phyloP scores from a whole-genome alignment of 2,888 invertebrate species.

The Folsomia candida region DNA sequence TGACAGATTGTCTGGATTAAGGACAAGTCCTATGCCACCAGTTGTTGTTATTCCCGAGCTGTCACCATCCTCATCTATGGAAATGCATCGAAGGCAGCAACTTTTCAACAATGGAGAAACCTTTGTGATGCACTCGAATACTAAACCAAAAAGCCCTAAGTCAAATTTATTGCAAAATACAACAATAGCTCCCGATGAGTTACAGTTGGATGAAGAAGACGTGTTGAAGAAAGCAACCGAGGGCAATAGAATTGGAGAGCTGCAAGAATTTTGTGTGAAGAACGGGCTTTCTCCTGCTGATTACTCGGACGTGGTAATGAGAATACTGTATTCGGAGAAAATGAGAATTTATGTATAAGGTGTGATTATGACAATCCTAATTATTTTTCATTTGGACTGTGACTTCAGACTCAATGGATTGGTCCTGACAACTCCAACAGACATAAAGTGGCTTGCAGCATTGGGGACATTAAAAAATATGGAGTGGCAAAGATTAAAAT shows the following conservation, averaged over 20 bases:
- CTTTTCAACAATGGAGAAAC: background rate
- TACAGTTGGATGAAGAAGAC: background rate
- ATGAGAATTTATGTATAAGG: no score
- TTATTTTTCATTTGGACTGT: background rate
- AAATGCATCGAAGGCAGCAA: background rate
- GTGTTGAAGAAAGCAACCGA: background rate
- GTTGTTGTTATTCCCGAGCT: background rate
- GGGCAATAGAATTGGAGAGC: background rate
- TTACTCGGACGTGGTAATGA: background rate
- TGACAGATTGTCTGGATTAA: background rate
- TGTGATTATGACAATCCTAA: no score
- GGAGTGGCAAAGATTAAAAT: background rate
- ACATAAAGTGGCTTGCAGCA: background rate
- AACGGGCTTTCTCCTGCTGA: background rate
- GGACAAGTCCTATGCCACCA: background rate
- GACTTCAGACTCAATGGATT: background rate
- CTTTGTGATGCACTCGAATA: background rate
- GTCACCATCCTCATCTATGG: background rate
- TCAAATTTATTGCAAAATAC: background rate
- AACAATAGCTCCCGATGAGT: background rate
- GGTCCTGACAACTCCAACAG: background rate
- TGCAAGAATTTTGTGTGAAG: slow-evolving; percentile 3
- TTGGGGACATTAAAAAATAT: background rate
- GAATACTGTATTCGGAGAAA: background rate
- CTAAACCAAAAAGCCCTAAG: background rate